These are phyloP conservation scores for Petrocephalus microphthalmus DNA, from an alignment of 2,113 vertebrate genomes.

Conservation along the genomic window DNA sequence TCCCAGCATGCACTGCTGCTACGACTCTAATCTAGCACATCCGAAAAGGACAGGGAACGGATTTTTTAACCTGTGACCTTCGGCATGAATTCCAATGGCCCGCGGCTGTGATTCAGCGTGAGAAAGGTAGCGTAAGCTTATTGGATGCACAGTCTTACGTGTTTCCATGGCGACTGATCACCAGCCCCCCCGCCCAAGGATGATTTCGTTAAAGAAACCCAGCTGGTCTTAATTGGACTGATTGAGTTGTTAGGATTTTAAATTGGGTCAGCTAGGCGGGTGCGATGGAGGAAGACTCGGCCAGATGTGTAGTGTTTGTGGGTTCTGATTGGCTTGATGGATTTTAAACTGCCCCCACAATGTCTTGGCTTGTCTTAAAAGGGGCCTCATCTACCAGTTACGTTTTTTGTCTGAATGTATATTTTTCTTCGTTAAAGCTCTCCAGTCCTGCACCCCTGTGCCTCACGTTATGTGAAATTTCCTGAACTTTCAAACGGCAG, in stretches of 20 bases:
- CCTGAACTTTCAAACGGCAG: background rate
- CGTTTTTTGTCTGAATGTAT: background rate
- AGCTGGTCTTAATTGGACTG: background rate
- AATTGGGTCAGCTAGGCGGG: background rate
- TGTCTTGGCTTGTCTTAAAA: background rate
- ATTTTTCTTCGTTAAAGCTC: background rate
- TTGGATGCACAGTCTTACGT: background rate
- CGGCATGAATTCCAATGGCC: background rate
- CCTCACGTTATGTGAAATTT: background rate
- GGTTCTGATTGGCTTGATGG: background rate
- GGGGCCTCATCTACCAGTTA: background rate
- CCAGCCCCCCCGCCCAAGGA: background rate
- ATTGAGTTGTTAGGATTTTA: background rate
- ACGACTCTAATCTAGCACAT: background rate
- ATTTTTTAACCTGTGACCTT: background rate
- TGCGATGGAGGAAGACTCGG: background rate
- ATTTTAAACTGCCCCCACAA: background rate
- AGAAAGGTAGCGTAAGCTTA: background rate
- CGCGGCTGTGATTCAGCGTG: background rate
- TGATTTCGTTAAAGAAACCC: background rate
- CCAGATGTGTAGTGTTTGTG: background rate
- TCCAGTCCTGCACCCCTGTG: background rate
- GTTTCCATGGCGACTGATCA: background rate
- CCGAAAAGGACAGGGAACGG: background rate
- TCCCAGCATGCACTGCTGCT: background rate